Conservation (phyloP, 2,797 vertebrate species). For the Argyrosomus regius region DNA sequence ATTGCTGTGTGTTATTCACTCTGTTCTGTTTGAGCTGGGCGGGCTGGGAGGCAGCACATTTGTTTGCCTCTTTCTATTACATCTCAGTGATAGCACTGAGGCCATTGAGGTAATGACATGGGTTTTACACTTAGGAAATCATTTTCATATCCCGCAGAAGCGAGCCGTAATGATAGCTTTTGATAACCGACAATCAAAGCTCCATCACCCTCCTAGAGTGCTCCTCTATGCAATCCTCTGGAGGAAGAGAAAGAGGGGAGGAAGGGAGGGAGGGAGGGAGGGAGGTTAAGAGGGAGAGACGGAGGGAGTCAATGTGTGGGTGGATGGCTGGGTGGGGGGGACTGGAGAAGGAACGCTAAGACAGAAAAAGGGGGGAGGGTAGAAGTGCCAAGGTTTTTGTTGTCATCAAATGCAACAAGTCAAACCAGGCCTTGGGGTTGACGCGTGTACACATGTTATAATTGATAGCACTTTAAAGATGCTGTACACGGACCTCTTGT, state of each 20-base stretch:
- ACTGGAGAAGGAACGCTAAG: conserved; percentile 26
- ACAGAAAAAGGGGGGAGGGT: background rate
- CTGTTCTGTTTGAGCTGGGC: conserved; percentile 62
- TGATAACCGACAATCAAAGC: conserved; percentile 86
- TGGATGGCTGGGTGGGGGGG: conserved; percentile 16
- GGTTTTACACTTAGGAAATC: conserved; percentile 83
- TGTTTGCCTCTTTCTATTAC: conserved; percentile 80
- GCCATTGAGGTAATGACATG: conserved; percentile 83
- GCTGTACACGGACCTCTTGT: conserved; percentile 50
- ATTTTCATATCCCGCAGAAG: conserved; percentile 82
- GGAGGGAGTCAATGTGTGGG: conserved; percentile 48
- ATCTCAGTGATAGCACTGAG: conserved; percentile 68
- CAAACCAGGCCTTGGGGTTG: conserved; percentile 57
- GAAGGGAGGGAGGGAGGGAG: conserved; percentile 52
- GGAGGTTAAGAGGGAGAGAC: conserved; percentile 46
- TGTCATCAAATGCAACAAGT: conserved; percentile 65
- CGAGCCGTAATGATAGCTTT: conserved; percentile 83
- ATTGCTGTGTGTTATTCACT: conserved; percentile 67
- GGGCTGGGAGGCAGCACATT: conserved; percentile 63
- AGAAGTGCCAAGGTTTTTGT: conserved; percentile 51
- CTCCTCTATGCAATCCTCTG: conserved; percentile 71
- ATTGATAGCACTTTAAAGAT: conserved; percentile 65
- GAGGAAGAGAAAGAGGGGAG: conserved; percentile 47
- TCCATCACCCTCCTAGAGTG: conserved; percentile 80
- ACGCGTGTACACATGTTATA: conserved; percentile 65